A percentile compares a stretch with the other conserved stretches of the same genome.
These are phyloP conservation scores for Ptychadena robeensis DNA, from an alignment of 2,797 vertebrate species.

Conservation along the genomic window DNA sequence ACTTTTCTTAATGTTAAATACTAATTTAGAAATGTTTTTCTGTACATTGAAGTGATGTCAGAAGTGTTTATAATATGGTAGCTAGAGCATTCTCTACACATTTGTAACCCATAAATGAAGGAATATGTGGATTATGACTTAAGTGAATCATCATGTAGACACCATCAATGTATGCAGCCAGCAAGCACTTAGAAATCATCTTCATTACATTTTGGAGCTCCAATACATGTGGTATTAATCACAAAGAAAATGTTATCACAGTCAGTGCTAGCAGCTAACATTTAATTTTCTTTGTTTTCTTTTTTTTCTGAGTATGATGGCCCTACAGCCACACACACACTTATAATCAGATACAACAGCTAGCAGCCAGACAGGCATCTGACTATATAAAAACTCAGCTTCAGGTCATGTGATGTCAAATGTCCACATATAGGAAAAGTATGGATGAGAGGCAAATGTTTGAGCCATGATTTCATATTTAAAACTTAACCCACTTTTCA, in stretches of 20 bases:
- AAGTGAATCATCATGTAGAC: constrained; percentile 29
- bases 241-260: constrained; percentile 55
- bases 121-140: constrained; percentile 21
- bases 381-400: background rate
- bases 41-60: background rate
- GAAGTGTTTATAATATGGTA: constrained; percentile 8
- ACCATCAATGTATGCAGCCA: constrained; percentile 7
- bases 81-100: constrained; percentile 1
- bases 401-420: background rate
- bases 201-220: constrained; percentile 11
- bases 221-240: constrained; percentile 49
- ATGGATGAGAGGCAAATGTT: background rate
- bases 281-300: background rate
- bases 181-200: constrained; percentile 24
- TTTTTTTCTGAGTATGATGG: background rate
- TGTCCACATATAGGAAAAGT: background rate
- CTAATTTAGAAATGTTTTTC: background rate
- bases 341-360: background rate
- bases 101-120: constrained; percentile 11
- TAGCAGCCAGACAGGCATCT: background rate
- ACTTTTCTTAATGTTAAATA: background rate
- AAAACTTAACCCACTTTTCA: background rate
- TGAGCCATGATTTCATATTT: background rate
- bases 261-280: constrained; percentile 25
- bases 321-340: background rate